A percentile compares a stretch with the other conserved stretches of the same genome.
Evolutionary conservation across 2,888 invertebrate species (phyloP).

Genomic region (Augiades crinisus): DNA sequence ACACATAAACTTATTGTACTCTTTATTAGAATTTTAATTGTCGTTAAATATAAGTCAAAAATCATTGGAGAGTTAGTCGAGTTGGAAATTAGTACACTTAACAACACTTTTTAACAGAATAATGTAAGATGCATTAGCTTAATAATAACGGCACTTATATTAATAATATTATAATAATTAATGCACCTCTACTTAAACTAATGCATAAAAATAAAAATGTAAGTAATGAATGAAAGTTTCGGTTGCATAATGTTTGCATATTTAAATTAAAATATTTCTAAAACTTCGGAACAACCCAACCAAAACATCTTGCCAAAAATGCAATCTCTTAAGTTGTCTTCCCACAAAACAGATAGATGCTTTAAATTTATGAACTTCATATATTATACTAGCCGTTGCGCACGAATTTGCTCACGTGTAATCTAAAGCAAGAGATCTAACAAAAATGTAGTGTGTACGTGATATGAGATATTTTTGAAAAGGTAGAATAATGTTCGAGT

Average conservation of each 20-base stretch:
- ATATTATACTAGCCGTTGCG: slow-evolving; percentile 6
- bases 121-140: too few species aligned
- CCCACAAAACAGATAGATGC: slow-evolving; percentile 22
- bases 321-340: slow-evolving; percentile 25
- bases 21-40: too few species aligned
- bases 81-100: too few species aligned
- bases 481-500: too few species aligned
- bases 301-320: slow-evolving; percentile 23
- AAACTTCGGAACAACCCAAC: slow-evolving; percentile 8
- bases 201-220: too few species aligned
- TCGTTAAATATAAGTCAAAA: too few species aligned
- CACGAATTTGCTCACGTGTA: neutral
- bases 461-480: neutral
- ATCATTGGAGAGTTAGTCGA: too few species aligned
- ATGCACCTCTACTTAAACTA: too few species aligned
- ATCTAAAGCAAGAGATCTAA: neutral
- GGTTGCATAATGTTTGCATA: slow-evolving; percentile 5
- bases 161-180: too few species aligned
- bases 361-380: slow-evolving; percentile 26
- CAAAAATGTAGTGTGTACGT: neutral
- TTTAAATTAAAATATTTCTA: slow-evolving; percentile 17
- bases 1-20: too few species aligned
- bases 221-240: neutral
- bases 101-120: too few species aligned
- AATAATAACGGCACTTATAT: too few species aligned